These are phyloP conservation scores for Pharmacophagus antenor DNA, from an alignment of 2,888 invertebrate species.

Conservation along the genomic window DNA sequence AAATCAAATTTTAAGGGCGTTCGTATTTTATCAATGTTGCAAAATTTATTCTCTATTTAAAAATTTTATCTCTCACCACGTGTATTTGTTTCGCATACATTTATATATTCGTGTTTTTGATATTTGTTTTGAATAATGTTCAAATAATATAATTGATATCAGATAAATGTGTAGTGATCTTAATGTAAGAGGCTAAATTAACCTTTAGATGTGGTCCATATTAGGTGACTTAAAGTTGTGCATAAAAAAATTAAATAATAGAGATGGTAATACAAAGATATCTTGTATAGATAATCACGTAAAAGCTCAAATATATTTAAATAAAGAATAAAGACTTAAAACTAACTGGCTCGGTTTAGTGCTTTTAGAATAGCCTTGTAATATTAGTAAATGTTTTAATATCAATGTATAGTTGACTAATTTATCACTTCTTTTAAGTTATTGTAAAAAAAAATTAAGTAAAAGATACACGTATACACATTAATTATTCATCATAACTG, in stretches of 20 bases:
- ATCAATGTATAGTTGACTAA: conserved; percentile 43
- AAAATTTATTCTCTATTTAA: conserved; percentile 12
- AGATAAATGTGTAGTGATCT: conserved; percentile 30
- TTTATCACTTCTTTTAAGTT: conserved; percentile 36
- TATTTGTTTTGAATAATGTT: conserved; percentile 33
- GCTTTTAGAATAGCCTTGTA: conserved; percentile 70
- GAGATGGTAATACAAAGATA: conserved; percentile 52
- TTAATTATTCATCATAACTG: conserved; percentile 33
- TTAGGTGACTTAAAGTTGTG: conserved; percentile 79
- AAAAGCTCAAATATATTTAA: conserved; percentile 77
- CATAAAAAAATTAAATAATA: conserved; percentile 70
- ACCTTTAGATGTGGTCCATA: conserved; percentile 78
- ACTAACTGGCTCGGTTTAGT: conserved; percentile 60
- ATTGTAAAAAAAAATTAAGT: conserved; percentile 42
- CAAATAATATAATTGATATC: conserved; percentile 12
- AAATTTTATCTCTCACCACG: conserved; percentile 7
- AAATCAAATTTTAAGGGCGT: conserved; percentile 5
- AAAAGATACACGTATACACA: conserved; percentile 41
- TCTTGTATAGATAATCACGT: conserved; percentile 70
- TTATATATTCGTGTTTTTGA: conserved; percentile 20
- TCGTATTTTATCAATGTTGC: conserved; percentile 26
- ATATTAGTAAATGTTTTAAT: conserved; percentile 57
- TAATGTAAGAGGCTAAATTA: conserved; percentile 17
- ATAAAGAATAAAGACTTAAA: conserved; percentile 71
- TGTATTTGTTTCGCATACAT: conserved; percentile 16